These are phyloP conservation scores for Odontothrips loti DNA, from an alignment of 2,888 invertebrate genomes.

Conservation along the genomic window DNA sequence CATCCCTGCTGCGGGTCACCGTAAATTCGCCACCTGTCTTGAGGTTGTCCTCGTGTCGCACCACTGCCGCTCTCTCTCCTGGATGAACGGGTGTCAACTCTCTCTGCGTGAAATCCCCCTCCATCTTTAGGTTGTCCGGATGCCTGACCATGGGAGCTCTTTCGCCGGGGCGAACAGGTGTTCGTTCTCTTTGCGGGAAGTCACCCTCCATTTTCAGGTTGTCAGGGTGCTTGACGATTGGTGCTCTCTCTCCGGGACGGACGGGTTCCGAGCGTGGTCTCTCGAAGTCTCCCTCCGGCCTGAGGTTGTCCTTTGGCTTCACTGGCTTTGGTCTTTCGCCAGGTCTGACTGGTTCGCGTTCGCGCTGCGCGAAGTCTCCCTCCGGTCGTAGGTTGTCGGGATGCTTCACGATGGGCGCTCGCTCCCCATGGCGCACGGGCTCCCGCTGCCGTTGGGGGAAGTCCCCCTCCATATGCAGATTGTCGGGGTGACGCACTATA, in stretches of 20 bases:
- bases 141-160: slow-evolving; percentile 40
- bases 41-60: slow-evolving; percentile 62
- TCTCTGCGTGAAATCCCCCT: slow-evolving; percentile 51
- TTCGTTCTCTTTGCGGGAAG: slow-evolving; percentile 44
- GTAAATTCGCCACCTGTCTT: slow-evolving; percentile 62
- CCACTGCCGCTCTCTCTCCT: slow-evolving; percentile 62
- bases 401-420: slow-evolving; percentile 51
- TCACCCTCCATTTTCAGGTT: slow-evolving; percentile 56
- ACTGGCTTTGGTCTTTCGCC: slow-evolving; percentile 49
- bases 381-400: slow-evolving; percentile 55
- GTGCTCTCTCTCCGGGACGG: slow-evolving; percentile 55
- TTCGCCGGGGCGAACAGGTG: slow-evolving; percentile 43
- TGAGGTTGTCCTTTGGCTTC: slow-evolving; percentile 46
- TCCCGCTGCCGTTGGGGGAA: slow-evolving; percentile 48
- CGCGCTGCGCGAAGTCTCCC: slow-evolving; percentile 49
- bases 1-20: slow-evolving; percentile 53
- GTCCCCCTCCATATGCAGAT: slow-evolving; percentile 58
- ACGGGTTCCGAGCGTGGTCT: slow-evolving; percentile 37
- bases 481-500: slow-evolving; percentile 56
- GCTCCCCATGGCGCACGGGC: slow-evolving; percentile 47
- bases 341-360: slow-evolving; percentile 40
- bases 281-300: slow-evolving; percentile 50
- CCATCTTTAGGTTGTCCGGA: slow-evolving; percentile 49
- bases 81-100: slow-evolving; percentile 55
- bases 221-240: slow-evolving; percentile 52